Conservation (phyloP, 2,113 vertebrate species). For the Pangasianodon hypophthalmus region DNA sequence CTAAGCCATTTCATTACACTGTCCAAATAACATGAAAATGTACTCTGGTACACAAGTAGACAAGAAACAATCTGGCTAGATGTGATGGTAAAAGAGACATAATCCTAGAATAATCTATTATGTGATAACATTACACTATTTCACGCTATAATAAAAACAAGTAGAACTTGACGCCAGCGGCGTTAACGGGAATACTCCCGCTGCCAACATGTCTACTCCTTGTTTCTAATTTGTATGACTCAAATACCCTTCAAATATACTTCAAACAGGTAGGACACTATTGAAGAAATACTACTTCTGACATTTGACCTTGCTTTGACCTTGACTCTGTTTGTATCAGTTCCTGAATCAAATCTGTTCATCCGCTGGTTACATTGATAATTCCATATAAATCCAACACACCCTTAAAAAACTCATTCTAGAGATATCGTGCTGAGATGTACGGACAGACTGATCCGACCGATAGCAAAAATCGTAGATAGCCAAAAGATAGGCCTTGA, state of each 20-base stretch:
- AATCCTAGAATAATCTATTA: background rate
- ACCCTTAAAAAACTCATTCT: background rate
- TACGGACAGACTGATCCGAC: background rate
- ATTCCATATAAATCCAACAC: background rate
- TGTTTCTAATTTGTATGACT: background rate
- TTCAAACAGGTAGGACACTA: background rate
- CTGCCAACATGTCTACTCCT: background rate
- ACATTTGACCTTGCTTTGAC: background rate
- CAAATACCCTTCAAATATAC: background rate
- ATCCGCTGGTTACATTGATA: background rate
- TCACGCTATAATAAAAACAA: background rate
- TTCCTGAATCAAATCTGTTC: background rate
- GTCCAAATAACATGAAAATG: background rate
- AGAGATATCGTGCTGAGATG: background rate
- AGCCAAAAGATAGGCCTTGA: background rate
- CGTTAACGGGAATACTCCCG: background rate
- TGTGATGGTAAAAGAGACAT: background rate
- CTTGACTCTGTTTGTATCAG: background rate
- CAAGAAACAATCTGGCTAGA: background rate
- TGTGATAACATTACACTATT: background rate
- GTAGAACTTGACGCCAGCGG: background rate
- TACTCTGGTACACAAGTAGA: background rate
- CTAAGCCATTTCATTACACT: background rate
- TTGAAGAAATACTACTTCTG: background rate
- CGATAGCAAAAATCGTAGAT: background rate